phyloP scores from a whole-genome alignment of 37 sponge, comb jelly and placozoan species.

The Amphimedon queenslandica region DNA sequence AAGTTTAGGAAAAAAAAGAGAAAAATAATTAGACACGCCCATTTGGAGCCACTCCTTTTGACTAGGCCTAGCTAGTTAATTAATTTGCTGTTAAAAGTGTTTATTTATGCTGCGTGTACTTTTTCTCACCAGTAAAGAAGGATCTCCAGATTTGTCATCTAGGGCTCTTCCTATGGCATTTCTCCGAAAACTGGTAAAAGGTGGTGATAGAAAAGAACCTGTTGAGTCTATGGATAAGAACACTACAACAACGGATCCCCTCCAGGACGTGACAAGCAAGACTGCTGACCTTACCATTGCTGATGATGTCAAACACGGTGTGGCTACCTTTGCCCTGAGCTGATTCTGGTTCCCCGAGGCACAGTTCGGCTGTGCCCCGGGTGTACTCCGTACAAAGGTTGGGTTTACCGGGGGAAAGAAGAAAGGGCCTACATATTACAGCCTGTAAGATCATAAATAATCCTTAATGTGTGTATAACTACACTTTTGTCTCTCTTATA shows the following conservation, averaged over 20 bases:
- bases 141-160: neutral
- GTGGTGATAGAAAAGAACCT: too few species aligned
- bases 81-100: too few species aligned
- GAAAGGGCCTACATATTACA: slow-evolving; percentile 78
- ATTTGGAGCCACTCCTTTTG: too few species aligned
- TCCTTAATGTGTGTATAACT: too few species aligned
- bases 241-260: too few species aligned
- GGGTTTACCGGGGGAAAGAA: slow-evolving; percentile 96
- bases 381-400: slow-evolving; percentile 87
- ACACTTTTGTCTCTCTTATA: neutral
- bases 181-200: too few species aligned
- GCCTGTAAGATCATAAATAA: slow-evolving; percentile 95
- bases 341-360: slow-evolving; percentile 99
- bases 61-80: too few species aligned
- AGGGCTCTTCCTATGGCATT: slow-evolving; percentile 5
- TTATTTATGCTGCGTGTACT: too few species aligned
- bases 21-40: too few species aligned
- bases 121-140: neutral
- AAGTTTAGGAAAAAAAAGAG: too few species aligned
- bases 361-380: slow-evolving; percentile 92
- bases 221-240: too few species aligned
- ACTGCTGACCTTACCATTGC: slow-evolving; percentile 7
- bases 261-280: neutral
- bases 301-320: slow-evolving; percentile 38
- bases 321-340: slow-evolving; percentile 95